These are phyloP conservation scores for Laticauda colubrina DNA, from an alignment of 2,113 vertebrate genomes.

Conservation along the genomic window DNA sequence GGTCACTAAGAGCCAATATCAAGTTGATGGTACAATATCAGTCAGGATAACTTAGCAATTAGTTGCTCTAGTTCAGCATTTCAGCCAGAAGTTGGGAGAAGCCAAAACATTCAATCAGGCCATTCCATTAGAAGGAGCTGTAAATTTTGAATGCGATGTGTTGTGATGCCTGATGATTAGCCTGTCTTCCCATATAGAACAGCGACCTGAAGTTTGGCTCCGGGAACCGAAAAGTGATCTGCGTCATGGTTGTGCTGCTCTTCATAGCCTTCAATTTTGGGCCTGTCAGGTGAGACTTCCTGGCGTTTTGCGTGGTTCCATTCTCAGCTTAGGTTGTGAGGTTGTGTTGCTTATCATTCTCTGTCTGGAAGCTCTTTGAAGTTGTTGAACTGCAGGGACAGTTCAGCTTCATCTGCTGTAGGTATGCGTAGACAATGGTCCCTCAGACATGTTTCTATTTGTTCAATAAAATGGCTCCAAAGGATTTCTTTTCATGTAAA, in stretches of 20 bases:
- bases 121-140: not conserved
- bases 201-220: conserved; percentile 65
- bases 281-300: conserved; percentile 78
- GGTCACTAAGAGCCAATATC: not conserved
- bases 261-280: conserved; percentile 90
- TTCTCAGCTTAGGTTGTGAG: not conserved
- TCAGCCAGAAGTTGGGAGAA: not conserved
- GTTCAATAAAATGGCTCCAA: not conserved
- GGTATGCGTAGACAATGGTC: not conserved
- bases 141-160: not conserved
- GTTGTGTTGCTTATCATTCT: not conserved
- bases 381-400: not conserved
- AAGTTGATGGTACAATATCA: not conserved
- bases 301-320: not conserved
- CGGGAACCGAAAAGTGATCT: conserved; percentile 80
- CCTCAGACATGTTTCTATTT: not conserved
- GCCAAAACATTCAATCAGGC: not conserved
- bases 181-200: conserved; percentile 62
- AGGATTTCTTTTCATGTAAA: not conserved
- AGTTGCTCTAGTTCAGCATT: not conserved
- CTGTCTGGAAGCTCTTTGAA: not conserved
- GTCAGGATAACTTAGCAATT: not conserved
- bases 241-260: conserved; percentile 84
- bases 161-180: not conserved
- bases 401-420: not conserved